Evolutionary conservation across 1,140 invertebrate species (phyloP), one percentile per base, ranked within the genome.

Genomic region (Proctacanthus coquilletti): DNA sequence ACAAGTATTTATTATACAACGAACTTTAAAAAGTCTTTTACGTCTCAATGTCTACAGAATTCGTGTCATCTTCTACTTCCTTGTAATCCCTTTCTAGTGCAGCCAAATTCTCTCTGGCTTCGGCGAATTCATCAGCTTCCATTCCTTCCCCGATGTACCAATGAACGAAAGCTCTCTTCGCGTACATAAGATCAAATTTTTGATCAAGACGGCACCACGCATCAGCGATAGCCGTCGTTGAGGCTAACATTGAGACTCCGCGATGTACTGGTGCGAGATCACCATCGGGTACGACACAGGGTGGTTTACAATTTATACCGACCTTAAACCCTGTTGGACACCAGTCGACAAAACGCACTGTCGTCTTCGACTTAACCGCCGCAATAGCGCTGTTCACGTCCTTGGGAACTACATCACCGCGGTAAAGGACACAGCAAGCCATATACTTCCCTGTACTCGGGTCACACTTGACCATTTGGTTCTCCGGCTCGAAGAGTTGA

Each of bases 1-100:
- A 79, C 86, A 41, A 81, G 75, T 39, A 65, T 86, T 45, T 82
- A 86, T 40, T 80, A 84, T 54, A 79, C 84, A 58, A 83, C 76
- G 1, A 80, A 82, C 50, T 82, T 78, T 42, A n/a, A n/a, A n/a
- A n/a, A n/a, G n/a, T n/a, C n/a, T n/a, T n/a, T n/a, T n/a, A n/a
- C n/a, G n/a, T n/a, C n/a, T n/a, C n/a, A n/a, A n/a, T n/a, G n/a
- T n/a, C n/a, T n/a, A n/a, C n/a, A n/a, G n/a, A n/a, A n/a, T n/a
- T n/a, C n/a, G n/a, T 21, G 23, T 38, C 36, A 18, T 15, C 18
- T 42, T 65, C 65, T 4, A 68, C 64, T 45, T 69, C 66, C 38
- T 63, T 57, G 38, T 67, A 69, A 47, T 78, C 76, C 44, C 66
- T 61, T 48, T 76, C 64, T 13, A 78, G 54, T 11, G 73, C 65